These are phyloP conservation scores for Cottus gobio DNA, from an alignment of 2,113 vertebrate genomes.

Conservation along the genomic window DNA sequence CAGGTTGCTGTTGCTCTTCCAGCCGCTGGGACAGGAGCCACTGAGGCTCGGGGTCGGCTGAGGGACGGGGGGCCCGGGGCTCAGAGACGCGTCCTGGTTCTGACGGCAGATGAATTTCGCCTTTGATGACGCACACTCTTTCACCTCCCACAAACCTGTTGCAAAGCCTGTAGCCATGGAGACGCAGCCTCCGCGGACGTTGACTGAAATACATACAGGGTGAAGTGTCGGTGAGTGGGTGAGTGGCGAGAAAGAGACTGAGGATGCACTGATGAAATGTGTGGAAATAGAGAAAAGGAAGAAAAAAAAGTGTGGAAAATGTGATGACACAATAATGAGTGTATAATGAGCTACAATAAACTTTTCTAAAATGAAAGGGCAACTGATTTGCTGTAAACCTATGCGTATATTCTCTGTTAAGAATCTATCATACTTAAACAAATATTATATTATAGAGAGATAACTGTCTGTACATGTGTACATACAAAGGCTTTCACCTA, in stretches of 20 bases:
- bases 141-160: constrained; percentile 94
- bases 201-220: constrained; percentile 75
- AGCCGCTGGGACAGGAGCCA: constrained; percentile 87
- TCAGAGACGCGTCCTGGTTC: constrained; percentile 87
- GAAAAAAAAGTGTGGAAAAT: constrained; percentile 7
- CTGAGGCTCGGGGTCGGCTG: constrained; percentile 91
- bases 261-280: constrained; percentile 22
- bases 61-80: constrained; percentile 84
- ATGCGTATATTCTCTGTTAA: background rate
- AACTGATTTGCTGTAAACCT: constrained; percentile 4
- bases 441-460: background rate
- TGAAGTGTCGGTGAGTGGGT: constrained; percentile 30
- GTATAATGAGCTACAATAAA: background rate
- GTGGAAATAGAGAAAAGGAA: constrained; percentile 9
- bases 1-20: constrained; percentile 89
- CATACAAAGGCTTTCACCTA: background rate
- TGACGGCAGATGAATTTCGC: constrained; percentile 96
- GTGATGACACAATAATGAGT: background rate
- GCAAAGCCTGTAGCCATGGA: constrained; percentile 90
- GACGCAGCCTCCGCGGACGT: constrained; percentile 88
- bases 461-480: background rate
- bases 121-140: constrained; percentile 77
- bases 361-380: background rate
- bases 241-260: background rate
- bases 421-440: background rate